These are phyloP conservation scores for Chloroclystis v-ata DNA, from an alignment of 2,888 invertebrate species.

Conservation along the genomic window DNA sequence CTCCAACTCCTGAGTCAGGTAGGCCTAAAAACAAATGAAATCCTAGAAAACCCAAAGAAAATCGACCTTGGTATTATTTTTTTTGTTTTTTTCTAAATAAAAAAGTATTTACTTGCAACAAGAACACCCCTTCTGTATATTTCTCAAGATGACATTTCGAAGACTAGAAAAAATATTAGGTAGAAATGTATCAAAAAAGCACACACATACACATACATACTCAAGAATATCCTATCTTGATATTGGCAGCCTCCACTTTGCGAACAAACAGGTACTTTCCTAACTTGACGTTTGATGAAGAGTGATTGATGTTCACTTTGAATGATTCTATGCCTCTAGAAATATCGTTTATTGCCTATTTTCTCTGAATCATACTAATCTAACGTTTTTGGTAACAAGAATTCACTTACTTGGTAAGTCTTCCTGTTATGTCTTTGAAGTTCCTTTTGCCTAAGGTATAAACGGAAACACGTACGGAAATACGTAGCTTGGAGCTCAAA, in stretches of 20 bases:
- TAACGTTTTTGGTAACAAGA: not conserved
- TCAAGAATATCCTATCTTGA: constrained; percentile 5
- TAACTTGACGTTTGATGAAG: constrained; percentile 22
- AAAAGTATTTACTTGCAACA: too few relatives aligned
- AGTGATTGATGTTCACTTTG: constrained; percentile 7
- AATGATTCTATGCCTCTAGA: not conserved
- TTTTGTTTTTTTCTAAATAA: too few relatives aligned
- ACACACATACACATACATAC: not conserved
- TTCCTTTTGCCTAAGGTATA: not conserved
- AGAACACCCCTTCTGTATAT: not conserved
- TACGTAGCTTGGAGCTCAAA: too few relatives aligned
- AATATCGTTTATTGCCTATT: not conserved
- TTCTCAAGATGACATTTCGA: not conserved
- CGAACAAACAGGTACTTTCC: constrained; percentile 18
- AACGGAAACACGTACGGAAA: too few relatives aligned
- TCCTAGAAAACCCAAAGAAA: too few relatives aligned
- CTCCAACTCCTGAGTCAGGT: too few relatives aligned
- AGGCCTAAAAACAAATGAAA: too few relatives aligned
- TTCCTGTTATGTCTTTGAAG: not conserved
- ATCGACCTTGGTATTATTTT: too few relatives aligned
- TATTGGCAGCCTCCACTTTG: constrained; percentile 21
- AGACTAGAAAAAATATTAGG: not conserved
- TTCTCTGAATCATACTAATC: not conserved
- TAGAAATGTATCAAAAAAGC: not conserved
- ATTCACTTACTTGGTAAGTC: not conserved